These are phyloP conservation scores for Strigops habroptila DNA, from an alignment of 2,113 vertebrate species.

Conservation along the genomic window DNA sequence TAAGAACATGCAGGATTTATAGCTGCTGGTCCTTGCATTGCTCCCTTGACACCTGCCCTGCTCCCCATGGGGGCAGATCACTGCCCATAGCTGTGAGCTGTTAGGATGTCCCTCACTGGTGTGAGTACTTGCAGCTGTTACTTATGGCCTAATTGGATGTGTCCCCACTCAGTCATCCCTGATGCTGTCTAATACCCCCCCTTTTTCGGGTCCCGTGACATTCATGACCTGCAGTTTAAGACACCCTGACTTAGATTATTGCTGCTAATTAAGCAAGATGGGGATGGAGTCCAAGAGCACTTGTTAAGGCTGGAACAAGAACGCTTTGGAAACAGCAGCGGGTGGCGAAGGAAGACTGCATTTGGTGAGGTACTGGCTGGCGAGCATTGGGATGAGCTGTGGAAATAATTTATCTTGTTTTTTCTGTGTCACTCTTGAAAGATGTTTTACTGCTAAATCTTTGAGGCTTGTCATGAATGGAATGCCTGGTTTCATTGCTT, in stretches of 20 bases:
- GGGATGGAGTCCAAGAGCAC: not conserved
- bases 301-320: fast-evolving
- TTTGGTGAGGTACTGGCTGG: not conserved
- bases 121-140: not conserved
- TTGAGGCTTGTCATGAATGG: not conserved
- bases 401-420: not conserved
- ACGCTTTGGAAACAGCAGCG: not conserved
- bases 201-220: not conserved
- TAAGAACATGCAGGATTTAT: not conserved
- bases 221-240: fast-evolving
- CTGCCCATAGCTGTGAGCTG: fast-evolving
- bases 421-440: not conserved
- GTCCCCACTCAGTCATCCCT: not conserved
- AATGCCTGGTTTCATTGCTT: not conserved
- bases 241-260: not conserved
- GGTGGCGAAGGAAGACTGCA: not conserved
- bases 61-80: not conserved
- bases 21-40: not conserved
- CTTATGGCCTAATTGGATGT: not conserved
- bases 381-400: not conserved
- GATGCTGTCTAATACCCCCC: not conserved
- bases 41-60: too few relatives aligned
- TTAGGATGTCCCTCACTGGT: not conserved
- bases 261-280: not conserved
- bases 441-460: not conserved